Evolutionary conservation across 2,113 vertebrate species (phyloP).

Genomic region (Panthera tigris): DNA sequence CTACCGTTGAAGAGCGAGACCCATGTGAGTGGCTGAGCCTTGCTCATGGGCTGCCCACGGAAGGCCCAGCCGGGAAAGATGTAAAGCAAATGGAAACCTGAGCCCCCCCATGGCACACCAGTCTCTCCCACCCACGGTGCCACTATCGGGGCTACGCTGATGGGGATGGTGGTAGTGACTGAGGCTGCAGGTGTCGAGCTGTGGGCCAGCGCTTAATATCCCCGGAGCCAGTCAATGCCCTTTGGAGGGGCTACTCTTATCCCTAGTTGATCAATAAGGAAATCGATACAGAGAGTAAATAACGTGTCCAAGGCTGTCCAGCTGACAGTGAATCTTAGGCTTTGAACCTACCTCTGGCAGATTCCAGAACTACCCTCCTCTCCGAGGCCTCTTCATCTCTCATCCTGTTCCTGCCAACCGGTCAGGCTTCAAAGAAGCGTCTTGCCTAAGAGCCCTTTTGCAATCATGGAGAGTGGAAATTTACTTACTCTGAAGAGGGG

Average conservation of each 20-base stretch:
- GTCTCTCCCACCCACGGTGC: rapidly evolving
- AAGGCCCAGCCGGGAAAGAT: background rate
- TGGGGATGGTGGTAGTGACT: too few species aligned
- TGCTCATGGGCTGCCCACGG: background rate
- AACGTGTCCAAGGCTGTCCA: background rate
- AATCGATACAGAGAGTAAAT: background rate
- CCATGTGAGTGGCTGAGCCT: background rate
- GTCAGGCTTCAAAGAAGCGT: background rate
- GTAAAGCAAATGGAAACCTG: background rate
- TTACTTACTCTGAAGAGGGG: background rate
- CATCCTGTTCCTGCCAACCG: background rate
- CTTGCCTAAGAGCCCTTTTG: background rate
- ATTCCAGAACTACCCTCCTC: background rate
- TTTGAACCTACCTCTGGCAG: background rate
- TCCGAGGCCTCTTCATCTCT: background rate
- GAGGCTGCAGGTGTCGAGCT: background rate
- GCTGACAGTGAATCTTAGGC: background rate
- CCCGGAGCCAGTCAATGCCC: background rate
- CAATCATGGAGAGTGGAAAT: background rate
- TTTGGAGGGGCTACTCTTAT: background rate
- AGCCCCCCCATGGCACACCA: rapidly evolving
- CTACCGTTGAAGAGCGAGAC: background rate
- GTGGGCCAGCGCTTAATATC: too few species aligned
- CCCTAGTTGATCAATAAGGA: background rate
- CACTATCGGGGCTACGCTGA: background rate